phyloP scores from a whole-genome alignment of 2,113 vertebrate genomes.

The Clarias magur region DNA sequence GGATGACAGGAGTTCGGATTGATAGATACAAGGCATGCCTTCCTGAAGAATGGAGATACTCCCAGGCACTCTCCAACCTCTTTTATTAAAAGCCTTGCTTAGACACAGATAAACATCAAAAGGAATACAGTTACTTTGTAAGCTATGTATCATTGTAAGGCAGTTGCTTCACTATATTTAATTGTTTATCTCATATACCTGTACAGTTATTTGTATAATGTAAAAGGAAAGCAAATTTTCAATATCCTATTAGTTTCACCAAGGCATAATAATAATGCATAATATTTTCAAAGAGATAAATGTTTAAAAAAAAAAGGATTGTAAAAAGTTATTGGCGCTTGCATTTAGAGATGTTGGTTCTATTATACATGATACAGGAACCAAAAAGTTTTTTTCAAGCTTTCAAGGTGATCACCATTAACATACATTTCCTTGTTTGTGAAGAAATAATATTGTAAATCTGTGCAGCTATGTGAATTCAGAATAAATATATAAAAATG shows the following conservation, averaged over 20 bases:
- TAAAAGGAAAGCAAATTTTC: not conserved
- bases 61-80: slow-evolving; percentile 55
- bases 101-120: slow-evolving; percentile 56
- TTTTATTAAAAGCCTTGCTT: slow-evolving; percentile 70
- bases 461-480: not conserved
- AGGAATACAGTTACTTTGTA: slow-evolving; percentile 30
- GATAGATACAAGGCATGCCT: slow-evolving; percentile 71
- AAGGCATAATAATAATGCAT: not conserved
- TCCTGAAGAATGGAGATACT: slow-evolving; percentile 70
- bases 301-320: not conserved
- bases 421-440: not conserved
- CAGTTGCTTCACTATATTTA: not conserved
- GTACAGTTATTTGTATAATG: slow-evolving; percentile 6
- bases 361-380: not conserved
- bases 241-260: not conserved
- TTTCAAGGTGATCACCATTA: not conserved
- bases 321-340: not conserved
- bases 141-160: slow-evolving; percentile 15
- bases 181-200: not conserved
- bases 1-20: slow-evolving; percentile 74
- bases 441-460: not conserved
- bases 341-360: not conserved
- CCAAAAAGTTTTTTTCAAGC: not conserved
- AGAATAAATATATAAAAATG: not conserved
- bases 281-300: not conserved